Base-by-base conservation (phyloP, 1,140 invertebrate species). In the Leptonema lineaticorne region DNA sequence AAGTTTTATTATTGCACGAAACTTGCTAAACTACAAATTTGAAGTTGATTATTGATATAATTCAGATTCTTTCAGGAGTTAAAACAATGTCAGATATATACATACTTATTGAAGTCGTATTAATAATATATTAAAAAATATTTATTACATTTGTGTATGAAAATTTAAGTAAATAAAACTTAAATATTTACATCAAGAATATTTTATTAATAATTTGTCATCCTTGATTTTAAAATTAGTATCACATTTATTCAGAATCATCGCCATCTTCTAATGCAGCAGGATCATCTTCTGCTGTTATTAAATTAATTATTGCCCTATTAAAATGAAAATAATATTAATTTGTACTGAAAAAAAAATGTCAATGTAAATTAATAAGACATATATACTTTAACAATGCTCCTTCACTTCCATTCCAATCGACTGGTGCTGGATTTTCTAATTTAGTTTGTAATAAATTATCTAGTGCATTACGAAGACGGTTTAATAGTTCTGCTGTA, bases 221-320 rank as follows among this genome's bases (percentile, higher is more conserved):
- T n/a, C n/a, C n/a, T n/a, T 37, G n/a, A 53, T 53, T 53, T 53
- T 6, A 6, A 53, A 24, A 53, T 6, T 53, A 27, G 16, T 24
- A 41, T 41, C 9, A 59, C 28, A 37, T 41, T 18, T 60, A 33
- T 6, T 60, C 58, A 22, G 58, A 62, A 24, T 45, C 22, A 24
- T 41, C n/a, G n/a, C n/a, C 20, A 22, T 22, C 26, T 28, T 50
- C 29, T 1, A 50, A 29, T 1, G n/a, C 16, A 16, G 14, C 24
- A n/a, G 65, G 68, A 62, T 57, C 24, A 26, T 73, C 66, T 68
- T 73, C 71, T 14, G 68, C 60, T 4, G 65, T 66, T 8, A 73
- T 68, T 26, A 73, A 50, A 48, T 73, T 33, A 29, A 73, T 70
- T 9, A 73, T 69, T n/a, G 68, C 71, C 18, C 68, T 73, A 56